A percentile compares a stretch with the other conserved stretches of the same genome.
phyloP scores from a whole-genome alignment of 1,140 invertebrate genomes.

The Tenebrio molitor region DNA sequence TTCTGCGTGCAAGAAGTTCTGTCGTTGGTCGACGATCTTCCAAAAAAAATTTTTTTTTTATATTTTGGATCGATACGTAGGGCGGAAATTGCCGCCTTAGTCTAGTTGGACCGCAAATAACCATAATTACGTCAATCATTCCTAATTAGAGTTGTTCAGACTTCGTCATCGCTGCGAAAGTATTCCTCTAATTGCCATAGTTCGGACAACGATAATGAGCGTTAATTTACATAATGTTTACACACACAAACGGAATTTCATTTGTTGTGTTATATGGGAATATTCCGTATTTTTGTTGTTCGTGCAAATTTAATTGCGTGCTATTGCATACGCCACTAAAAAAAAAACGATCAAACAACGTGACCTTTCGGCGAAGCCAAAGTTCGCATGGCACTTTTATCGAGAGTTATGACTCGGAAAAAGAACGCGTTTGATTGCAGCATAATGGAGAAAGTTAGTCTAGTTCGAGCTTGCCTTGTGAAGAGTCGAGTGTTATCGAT shows the following conservation, averaged over 20 bases:
- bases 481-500: conserved; percentile 5
- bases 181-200: conserved; percentile 2
- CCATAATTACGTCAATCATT: conserved; percentile 11
- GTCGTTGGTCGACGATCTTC: neutral
- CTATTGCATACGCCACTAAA: neutral
- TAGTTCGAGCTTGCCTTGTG: conserved; percentile 4
- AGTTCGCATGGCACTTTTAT: conserved; percentile 10
- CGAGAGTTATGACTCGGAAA: neutral
- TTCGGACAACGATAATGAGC: conserved; percentile 10
- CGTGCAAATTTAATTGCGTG: conserved; percentile 20
- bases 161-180: conserved; percentile 22
- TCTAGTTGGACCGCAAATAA: neutral
- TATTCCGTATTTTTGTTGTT: conserved; percentile 3
- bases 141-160: neutral
- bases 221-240: conserved; percentile 22
- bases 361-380: conserved; percentile 8
- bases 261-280: conserved; percentile 2
- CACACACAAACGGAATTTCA: conserved; percentile 22
- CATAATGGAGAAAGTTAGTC: conserved; percentile 27
- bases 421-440: conserved; percentile 1
- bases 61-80: neutral
- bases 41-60: too few species aligned
- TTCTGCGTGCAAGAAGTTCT: conserved; percentile 13
- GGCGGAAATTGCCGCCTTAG: conserved; percentile 1
- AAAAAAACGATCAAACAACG: conserved; percentile 4